A percentile compares a stretch with the other conserved stretches of the same genome.
Evolutionary conservation across 2,888 invertebrate genomes (phyloP).

Genomic region (Noctua fimbriata): DNA sequence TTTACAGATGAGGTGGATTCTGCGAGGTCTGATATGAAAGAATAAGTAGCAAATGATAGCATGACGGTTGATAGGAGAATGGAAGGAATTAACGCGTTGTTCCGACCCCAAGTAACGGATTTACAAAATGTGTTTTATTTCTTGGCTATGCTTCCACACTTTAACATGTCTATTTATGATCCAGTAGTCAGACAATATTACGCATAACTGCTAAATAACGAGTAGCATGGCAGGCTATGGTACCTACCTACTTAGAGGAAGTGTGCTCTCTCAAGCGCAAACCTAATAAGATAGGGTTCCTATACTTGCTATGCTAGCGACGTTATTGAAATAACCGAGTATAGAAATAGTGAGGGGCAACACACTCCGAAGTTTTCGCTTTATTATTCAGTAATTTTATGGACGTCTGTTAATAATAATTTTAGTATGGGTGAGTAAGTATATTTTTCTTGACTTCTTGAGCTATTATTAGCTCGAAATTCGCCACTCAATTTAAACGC

Average conservation of each 20-base stretch:
- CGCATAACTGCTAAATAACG: neutral
- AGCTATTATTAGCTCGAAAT: neutral
- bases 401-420: neutral
- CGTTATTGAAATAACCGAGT: conserved; percentile 1
- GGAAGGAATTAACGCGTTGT: neutral
- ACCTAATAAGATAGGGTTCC: conserved; percentile 15
- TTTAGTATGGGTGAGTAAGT: neutral
- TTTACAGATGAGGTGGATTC: neutral
- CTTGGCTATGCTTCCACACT: neutral
- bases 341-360: neutral
- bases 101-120: neutral
- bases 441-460: neutral
- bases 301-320: neutral
- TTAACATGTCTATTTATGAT: neutral
- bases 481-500: neutral
- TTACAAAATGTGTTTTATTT: neutral
- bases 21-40: neutral
- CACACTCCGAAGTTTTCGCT: neutral
- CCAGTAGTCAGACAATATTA: neutral
- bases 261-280: conserved; percentile 30
- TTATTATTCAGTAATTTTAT: no score
- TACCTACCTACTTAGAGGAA: conserved; percentile 27
- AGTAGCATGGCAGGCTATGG: conserved; percentile 12
- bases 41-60: neutral
- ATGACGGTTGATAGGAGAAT: neutral